Evolutionary conservation across 2,797 vertebrate species (phyloP).

Genomic region (Sebastiscus albofasciatus): DNA sequence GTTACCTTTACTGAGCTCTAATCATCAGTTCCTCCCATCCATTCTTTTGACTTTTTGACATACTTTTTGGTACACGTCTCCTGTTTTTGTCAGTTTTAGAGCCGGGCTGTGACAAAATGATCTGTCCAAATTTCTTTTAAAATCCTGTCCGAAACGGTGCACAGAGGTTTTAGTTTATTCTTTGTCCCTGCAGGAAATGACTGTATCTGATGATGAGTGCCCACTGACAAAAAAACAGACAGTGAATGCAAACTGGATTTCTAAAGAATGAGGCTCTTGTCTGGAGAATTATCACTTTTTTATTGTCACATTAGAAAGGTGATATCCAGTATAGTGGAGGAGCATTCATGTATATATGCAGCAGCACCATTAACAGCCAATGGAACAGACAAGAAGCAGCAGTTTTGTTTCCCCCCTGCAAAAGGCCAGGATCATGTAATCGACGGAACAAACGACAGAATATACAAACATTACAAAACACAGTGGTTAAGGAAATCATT

Average conservation of each 20-base stretch:
- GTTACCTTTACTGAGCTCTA: too few species aligned
- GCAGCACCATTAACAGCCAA: constrained; percentile 77
- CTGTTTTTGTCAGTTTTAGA: too few species aligned
- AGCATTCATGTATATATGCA: constrained; percentile 36
- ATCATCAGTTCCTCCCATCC: too few species aligned
- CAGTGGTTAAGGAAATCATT: constrained; percentile 51
- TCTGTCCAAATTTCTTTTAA: background rate
- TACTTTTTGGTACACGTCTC: too few species aligned
- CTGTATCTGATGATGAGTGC: background rate
- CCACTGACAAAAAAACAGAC: too few species aligned
- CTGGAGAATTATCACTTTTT: constrained; percentile 37
- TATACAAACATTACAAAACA: constrained; percentile 70
- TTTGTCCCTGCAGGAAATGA: background rate
- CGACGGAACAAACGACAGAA: constrained; percentile 36
- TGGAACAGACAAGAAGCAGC: constrained; percentile 49
- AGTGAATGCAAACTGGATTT: background rate
- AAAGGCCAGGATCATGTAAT: constrained; percentile 65
- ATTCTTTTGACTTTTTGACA: too few species aligned
- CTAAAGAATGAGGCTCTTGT: background rate
- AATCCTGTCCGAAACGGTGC: background rate
- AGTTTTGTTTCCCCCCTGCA: background rate
- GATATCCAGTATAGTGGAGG: constrained; percentile 33
- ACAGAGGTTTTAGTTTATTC: background rate
- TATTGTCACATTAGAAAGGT: constrained; percentile 78
- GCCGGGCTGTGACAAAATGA: too few species aligned